Evolutionary conservation across 1,140 invertebrate species (phyloP).

Genomic region (Apolygus lucorum): DNA sequence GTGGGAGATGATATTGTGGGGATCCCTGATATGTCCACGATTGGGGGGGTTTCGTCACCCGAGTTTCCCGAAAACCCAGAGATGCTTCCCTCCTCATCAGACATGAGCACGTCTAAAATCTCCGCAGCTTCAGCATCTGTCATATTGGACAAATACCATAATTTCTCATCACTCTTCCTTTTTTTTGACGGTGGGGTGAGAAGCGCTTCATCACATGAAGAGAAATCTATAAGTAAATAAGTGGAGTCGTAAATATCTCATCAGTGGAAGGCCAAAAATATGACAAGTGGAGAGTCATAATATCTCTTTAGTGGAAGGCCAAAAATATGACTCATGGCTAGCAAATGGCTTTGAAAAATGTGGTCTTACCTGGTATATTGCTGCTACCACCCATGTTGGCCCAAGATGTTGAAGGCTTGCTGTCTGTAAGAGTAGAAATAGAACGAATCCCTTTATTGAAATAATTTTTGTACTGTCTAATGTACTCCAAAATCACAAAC

Average conservation of each 20-base stretch:
- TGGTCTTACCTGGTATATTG: background rate
- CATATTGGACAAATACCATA: background rate
- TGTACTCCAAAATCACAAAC: constrained; percentile 1
- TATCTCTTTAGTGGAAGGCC: background rate
- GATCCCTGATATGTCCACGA: background rate
- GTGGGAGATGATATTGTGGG: background rate
- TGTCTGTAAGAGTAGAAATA: background rate
- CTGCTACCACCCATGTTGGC: background rate
- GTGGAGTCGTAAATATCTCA: background rate
- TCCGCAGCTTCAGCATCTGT: background rate
- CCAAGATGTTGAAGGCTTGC: background rate
- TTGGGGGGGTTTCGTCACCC: background rate
- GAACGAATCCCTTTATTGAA: background rate
- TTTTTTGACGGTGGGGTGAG: background rate
- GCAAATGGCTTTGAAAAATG: background rate
- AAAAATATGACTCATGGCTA: background rate
- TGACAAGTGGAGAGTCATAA: background rate
- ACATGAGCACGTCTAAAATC: background rate
- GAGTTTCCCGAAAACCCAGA: background rate
- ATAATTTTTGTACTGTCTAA: background rate
- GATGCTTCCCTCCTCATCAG: background rate
- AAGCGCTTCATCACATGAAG: background rate
- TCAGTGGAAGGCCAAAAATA: background rate
- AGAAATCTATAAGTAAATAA: constrained; percentile 2
- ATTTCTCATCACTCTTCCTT: background rate